Percentiles rank a stretch among this genome's conserved stretches.
phyloP scores from a whole-genome alignment of 2,888 invertebrate genomes.

The Osedax frankpressi region DNA sequence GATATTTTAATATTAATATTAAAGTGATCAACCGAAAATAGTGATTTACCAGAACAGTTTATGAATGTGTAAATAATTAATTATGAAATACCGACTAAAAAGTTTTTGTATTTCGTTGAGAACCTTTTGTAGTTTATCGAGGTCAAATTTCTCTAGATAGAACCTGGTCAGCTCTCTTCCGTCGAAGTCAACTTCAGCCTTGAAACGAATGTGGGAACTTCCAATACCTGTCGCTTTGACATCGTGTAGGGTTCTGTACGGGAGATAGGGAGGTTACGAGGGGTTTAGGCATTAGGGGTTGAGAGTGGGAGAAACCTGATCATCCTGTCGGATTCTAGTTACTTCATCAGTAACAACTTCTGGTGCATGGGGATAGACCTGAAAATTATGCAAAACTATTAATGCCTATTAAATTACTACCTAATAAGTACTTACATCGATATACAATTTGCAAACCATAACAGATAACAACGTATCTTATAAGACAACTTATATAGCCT shows the following conservation, averaged over 20 bases:
- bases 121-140: conserved; percentile 51
- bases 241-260: conserved; percentile 71
- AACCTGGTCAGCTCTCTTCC: conserved; percentile 81
- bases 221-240: conserved; percentile 98
- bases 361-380: conserved; percentile 78
- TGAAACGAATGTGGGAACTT: conserved; percentile 81
- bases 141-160: conserved; percentile 81
- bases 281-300: background rate
- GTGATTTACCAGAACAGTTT: no score
- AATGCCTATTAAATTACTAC: no score
- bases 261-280: background rate
- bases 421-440: no score
- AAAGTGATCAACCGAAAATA: no score
- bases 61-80: no score
- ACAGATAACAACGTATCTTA: no score
- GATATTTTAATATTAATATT: no score
- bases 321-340: conserved; percentile 87
- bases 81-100: no score
- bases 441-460: no score
- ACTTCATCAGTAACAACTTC: conserved; percentile 70
- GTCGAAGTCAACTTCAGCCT: conserved; percentile 97
- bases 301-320: conserved; percentile 46
- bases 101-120: no score
- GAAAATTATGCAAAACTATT: no score
- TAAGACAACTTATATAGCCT: no score